Evolutionary conservation across 2,113 vertebrate genomes (phyloP).

Genomic region (Meriones unguiculatus): DNA sequence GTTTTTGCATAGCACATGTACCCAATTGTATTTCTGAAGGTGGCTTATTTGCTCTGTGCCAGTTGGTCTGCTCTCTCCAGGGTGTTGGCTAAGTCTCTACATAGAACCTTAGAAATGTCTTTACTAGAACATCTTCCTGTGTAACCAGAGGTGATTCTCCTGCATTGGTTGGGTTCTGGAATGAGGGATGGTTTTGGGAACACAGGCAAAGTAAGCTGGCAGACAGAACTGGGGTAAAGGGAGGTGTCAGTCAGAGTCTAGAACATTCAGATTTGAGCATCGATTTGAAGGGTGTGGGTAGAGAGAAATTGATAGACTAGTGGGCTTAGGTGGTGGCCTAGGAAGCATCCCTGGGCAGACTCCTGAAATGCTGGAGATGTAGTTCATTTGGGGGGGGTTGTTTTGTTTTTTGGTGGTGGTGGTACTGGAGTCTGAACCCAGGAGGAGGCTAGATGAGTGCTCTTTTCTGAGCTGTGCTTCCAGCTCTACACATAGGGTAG

Average conservation of each 20-base stretch:
- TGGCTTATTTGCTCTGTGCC: not conserved
- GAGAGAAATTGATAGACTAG: not conserved
- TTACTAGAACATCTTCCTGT: not conserved
- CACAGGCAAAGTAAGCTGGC: not conserved
- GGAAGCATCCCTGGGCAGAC: not conserved
- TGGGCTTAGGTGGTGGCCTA: not conserved
- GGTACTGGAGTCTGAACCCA: not conserved
- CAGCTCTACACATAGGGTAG: not conserved
- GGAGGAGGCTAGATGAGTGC: not conserved
- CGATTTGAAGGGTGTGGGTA: not conserved
- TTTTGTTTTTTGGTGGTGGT: not conserved
- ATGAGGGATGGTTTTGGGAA: not conserved
- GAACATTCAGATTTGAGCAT: not conserved
- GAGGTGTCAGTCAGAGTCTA: not conserved
- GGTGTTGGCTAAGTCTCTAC: not conserved
- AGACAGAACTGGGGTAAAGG: not conserved
- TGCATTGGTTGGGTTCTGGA: not conserved
- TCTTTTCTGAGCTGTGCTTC: not conserved
- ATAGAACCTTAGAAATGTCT: not conserved
- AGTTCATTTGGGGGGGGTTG: not conserved
- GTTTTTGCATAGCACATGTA: not conserved
- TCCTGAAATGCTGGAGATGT: not conserved
- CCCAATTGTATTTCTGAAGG: not conserved
- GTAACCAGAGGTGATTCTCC: not conserved
- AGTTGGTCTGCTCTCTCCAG: not conserved